Base-by-base conservation (phyloP, 2,888 invertebrate genomes). In the Ischnus inquisitorius region DNA sequence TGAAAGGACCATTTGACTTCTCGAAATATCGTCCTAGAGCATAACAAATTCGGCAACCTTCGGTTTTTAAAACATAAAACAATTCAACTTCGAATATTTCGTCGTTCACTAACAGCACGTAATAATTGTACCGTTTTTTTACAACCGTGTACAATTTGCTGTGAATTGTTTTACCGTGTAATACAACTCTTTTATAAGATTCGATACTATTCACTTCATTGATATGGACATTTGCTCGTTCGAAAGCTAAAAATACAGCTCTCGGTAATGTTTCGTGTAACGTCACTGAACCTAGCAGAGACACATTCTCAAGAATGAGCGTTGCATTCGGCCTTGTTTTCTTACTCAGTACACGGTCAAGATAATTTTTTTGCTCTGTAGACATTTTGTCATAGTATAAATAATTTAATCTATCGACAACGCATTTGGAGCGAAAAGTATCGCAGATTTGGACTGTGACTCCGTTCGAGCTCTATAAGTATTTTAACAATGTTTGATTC, bases 61-160 rank as follows among this genome's bases (percentile, higher is more conserved):
- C 46, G 2, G 14, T 48, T n/a, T 48, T 48, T 1, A 48, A 4
- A 5, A 48, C 71, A 68, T 79, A 72, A 74, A 76, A 84, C 74
- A 5, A 25, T 14, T 78, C 43, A 16, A 78, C 69, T 60, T 68
- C 46, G 28, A 68, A 78, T 12, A 78, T 48, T 39, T 54, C 43
- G 16, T 60, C n/a, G 54, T 68, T 43, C 16, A 19, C 14, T 43
- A 75, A 57, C 2, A 41, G 22, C 14, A 81, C 84, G 19, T 68
- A 71, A 57, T 68, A 84, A 60, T 80, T 84, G 3, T 16, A 43
- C 71, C 81, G 1, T 25, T 75, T 82, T 79, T 72, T 10, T 4
- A 71, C 84, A 64, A 71, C 64, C 12, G 10, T 68, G 19, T 80
- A 75, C 1, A 1, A 12, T 43, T 14, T 10, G 5, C 48, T 48